Base-by-base conservation (phyloP, 1,140 invertebrate species). In the Maniola jurtina region DNA sequence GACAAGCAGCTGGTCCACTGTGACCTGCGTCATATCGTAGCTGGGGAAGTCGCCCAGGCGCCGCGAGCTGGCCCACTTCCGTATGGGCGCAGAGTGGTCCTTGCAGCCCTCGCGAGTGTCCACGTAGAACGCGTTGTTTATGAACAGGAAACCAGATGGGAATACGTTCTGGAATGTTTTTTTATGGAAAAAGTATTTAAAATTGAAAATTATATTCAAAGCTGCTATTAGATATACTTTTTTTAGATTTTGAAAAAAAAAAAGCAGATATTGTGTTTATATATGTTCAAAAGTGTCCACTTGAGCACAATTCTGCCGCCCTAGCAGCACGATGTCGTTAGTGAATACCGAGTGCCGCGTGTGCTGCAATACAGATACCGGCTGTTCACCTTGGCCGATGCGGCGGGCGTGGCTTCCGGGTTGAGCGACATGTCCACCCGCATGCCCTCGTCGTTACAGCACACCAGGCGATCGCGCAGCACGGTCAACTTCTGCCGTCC, bases 51-150 rank as follows among this genome's bases (percentile, higher is more conserved):
- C 81, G 7, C 94, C 93, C 10, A 94, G 81, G 1, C 75, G 72
- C 6, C 91, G 84, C 6, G 75, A 75, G 9, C 76, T 59, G 1
- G 94, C 93, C 96, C 96, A 97, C 3, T 94, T 82, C 9, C 92
- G 86, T 15, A 97, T 94, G 0, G 87, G 81, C 59, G 86, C 80
- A 66, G 94, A 95, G 71, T 94, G 94, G 83, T 97, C 95, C 56
- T 82, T 72, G 79, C 94, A 94, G 0, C 88, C 73, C 68, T 92
- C 73, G 9, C 95, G 91, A 57, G 79, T 88, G 82, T 97, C 96
- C 86, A 95, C 95, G 84, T 96, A 97, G 87, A 97, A 96, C 35
- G 92, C 94, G 67, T 94, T 92, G 79, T 95, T 94, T 56, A 97
- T 96, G 76, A 94, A 97, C 76, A 97, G 94, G 79, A 96, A 95